Evolutionary conservation across 2,888 invertebrate species (phyloP), one percentile per base, ranked within the genome.

Genomic region (Aphidoletes aphidimyza): DNA sequence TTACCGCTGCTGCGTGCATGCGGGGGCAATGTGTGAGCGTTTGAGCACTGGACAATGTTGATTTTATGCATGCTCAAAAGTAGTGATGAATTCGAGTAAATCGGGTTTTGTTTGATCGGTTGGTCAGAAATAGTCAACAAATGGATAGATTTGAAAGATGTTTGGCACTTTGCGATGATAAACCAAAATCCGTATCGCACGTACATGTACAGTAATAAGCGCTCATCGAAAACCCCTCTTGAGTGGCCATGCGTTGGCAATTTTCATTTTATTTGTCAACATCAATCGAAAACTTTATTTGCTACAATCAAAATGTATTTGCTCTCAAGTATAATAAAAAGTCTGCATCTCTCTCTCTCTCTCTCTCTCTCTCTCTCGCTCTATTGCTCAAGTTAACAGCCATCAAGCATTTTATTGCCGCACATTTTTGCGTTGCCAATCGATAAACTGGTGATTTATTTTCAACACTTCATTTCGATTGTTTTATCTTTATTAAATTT

Each of bases 391-490:
- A 69, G n/a, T 69, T 26, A 26, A 30, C 9, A 30, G 69, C 30
- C 69, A 34, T 69, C 69, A 30, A 69, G 14, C 3, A 69, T 69
- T 69, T 11, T 30, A 69, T 69, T 2, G 14, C 22, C 22, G n/a
- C 22, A 69, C 69, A 69, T 69, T 69, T n/a, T 30, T 69, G 17
- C 69, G 69, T 30, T 69, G 26, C 30, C 69, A 69, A 69, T 69
- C 69, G 69, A 69, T 69, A 34, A 30, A 34, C 26, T 30, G 14
- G 14, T 69, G 34, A 26, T 69, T 69, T 69, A 69, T 30, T 69
- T 69, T 69, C 69, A 34, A 69, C 69, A 69, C 69, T 69, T 69
- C 69, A 34, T 69, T 69, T 69, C 69, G 69, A 69, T 69, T 69
- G 69, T 69, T 69, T 69, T 69, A 69, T 69, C 34, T 69, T 69